These are phyloP conservation scores for Meteorus colon DNA, from an alignment of 2,888 invertebrate genomes.

Conservation along the genomic window DNA sequence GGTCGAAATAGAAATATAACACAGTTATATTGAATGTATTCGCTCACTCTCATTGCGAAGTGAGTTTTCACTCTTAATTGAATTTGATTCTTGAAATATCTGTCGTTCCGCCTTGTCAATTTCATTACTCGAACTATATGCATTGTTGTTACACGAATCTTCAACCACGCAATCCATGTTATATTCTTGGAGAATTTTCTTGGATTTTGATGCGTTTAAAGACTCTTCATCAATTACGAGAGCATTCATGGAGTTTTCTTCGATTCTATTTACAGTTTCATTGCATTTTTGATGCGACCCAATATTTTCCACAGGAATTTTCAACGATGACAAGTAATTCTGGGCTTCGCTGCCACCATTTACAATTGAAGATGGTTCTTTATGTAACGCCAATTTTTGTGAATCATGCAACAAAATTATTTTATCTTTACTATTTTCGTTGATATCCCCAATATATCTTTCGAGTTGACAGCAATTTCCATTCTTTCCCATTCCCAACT, in stretches of 20 bases:
- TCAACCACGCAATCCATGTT: neutral
- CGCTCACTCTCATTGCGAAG: neutral
- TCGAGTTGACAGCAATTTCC: neutral
- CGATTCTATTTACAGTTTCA: neutral
- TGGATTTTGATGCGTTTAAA: neutral
- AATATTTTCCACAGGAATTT: neutral
- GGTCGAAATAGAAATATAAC: no score
- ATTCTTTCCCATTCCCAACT: neutral
- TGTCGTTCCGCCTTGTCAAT: neutral
- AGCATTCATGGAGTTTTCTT: neutral
- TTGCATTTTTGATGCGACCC: neutral
- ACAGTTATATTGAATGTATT: neutral
- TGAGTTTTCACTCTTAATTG: neutral
- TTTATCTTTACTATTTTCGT: neutral
- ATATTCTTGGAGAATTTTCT: neutral
- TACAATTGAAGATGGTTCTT: neutral
- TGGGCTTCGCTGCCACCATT: neutral
- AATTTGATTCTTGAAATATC: neutral
- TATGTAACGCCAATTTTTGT: neutral
- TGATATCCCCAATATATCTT: neutral
- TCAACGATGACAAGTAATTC: neutral
- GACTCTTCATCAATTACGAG: neutral
- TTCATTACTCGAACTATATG: neutral
- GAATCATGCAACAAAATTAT: conserved; percentile 19
- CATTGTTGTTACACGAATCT: neutral